These are phyloP conservation scores for Asarcornis scutulata DNA, from an alignment of 2,113 vertebrate genomes.

Conservation along the genomic window DNA sequence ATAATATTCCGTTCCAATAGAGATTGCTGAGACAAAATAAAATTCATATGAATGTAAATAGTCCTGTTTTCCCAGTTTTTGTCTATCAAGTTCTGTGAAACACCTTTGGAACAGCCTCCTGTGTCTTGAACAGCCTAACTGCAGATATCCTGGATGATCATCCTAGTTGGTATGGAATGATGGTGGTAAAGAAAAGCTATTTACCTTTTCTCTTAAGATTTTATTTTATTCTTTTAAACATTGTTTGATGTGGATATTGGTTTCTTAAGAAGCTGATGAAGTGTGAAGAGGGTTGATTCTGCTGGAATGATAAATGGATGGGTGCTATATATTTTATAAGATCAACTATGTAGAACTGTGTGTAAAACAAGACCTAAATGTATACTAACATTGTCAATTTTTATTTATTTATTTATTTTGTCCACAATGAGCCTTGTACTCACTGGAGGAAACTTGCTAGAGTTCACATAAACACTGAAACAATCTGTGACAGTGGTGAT, in stretches of 20 bases:
- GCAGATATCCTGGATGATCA: not conserved
- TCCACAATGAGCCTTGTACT: not conserved
- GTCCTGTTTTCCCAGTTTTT: not conserved
- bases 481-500: rapidly evolving
- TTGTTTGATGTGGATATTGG: not conserved
- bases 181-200: not conserved
- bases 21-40: not conserved
- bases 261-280: not conserved
- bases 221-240: not conserved
- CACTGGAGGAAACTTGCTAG: not conserved
- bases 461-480: not conserved
- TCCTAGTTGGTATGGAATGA: not conserved
- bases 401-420: not conserved
- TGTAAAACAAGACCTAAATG: not conserved
- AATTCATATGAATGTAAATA: not conserved
- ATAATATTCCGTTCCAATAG: not conserved
- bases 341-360: not conserved
- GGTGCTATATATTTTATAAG: not conserved
- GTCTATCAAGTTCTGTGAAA: not conserved
- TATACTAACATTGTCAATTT: not conserved
- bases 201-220: not conserved
- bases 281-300: not conserved
- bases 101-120: not conserved
- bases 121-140: not conserved
- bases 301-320: not conserved